These are phyloP conservation scores for Gryon sp. DNA, from an alignment of 1,140 invertebrate species.

Conservation along the genomic window DNA sequence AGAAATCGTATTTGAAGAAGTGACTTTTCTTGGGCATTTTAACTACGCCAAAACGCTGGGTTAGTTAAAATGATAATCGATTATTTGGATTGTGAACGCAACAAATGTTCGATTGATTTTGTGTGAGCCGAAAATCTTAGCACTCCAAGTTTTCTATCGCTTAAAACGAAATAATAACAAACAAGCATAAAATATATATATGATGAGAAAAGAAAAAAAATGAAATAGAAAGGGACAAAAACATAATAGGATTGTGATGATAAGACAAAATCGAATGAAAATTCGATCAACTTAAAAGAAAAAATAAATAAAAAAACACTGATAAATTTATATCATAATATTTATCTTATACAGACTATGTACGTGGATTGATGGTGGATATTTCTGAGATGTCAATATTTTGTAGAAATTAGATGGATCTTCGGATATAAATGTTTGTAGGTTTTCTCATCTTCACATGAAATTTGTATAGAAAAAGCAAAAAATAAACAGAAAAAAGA, in stretches of 20 bases:
- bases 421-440: constrained; percentile 39
- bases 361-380: constrained; percentile 39
- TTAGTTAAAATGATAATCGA: no score
- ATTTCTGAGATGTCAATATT: constrained; percentile 48
- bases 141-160: constrained; percentile 2
- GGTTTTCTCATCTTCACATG: constrained; percentile 41
- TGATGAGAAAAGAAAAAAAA: neutral
- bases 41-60: no score
- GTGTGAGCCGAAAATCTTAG: no score
- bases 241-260: constrained; percentile 11
- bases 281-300: constrained; percentile 10
- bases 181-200: neutral
- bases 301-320: constrained; percentile 5
- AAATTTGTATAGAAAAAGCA: constrained; percentile 31
- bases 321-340: constrained; percentile 36
- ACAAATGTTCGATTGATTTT: no score
- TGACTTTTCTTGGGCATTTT: no score
- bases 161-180: neutral
- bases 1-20: no score
- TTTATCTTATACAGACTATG: constrained; percentile 32
- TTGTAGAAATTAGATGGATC: constrained; percentile 41
- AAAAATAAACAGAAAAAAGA: no score
- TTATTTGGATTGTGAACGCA: no score
- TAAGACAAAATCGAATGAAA: no score
- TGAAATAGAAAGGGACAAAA: neutral